These are phyloP conservation scores for Coracias cyanogaster DNA, from an alignment of 2,797 vertebrate species.

Conservation along the genomic window DNA sequence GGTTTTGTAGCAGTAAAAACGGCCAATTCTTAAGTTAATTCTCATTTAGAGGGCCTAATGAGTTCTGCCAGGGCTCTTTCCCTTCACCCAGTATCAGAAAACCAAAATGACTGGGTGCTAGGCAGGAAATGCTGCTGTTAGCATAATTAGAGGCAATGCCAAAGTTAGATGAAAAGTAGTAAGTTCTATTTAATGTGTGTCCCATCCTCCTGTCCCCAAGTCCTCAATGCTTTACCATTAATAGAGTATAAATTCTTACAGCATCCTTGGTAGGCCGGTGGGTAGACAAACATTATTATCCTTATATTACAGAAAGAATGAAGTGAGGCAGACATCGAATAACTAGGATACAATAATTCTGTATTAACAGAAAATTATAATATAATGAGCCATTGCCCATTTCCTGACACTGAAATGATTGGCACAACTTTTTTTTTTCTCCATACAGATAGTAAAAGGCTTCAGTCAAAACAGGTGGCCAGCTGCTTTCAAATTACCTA, in stretches of 20 bases:
- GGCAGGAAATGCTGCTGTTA: not conserved
- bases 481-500: not conserved
- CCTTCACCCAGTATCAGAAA: not conserved
- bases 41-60: not conserved
- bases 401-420: not conserved
- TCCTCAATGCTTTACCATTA: not conserved
- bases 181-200: not conserved
- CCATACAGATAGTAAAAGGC: not conserved
- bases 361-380: not conserved
- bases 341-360: not conserved
- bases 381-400: not conserved
- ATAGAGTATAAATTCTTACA: not conserved
- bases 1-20: not conserved
- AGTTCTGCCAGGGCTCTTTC: not conserved
- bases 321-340: not conserved
- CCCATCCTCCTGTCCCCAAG: fast-evolving
- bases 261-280: not conserved
- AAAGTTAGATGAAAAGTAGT: not conserved
- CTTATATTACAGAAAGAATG: not conserved
- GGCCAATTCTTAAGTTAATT: not conserved
- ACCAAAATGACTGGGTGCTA: not conserved
- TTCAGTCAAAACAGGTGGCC: not conserved
- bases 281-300: not conserved
- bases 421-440: not conserved
- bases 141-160: not conserved